Evolutionary conservation across 2,888 invertebrate genomes (phyloP).

Genomic region (Hirtodrosophila cameraria): DNA sequence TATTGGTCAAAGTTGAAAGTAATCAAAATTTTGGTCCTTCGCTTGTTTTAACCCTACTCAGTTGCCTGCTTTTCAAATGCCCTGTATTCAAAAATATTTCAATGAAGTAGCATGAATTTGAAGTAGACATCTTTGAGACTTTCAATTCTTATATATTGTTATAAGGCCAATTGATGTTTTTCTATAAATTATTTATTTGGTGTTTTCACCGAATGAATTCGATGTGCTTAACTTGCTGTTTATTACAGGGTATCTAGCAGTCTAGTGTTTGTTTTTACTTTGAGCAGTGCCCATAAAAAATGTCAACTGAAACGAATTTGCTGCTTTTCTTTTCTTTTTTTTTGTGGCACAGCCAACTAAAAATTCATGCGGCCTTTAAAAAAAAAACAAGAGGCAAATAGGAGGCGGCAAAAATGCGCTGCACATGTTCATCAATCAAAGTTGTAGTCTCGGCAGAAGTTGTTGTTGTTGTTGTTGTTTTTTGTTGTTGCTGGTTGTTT

Average conservation of each 20-base stretch:
- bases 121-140: no score
- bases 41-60: conserved; percentile 43
- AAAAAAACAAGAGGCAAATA: conserved; percentile 11
- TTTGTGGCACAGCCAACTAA: conserved; percentile 32
- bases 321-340: conserved; percentile 17
- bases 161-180: no score
- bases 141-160: no score
- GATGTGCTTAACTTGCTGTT: no score
- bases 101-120: no score
- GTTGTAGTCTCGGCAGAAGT: conserved; percentile 47
- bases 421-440: conserved; percentile 78
- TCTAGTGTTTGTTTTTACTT: neutral
- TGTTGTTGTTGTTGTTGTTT: conserved; percentile 16
- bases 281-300: conserved; percentile 34
- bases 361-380: conserved; percentile 50
- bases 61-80: conserved; percentile 12
- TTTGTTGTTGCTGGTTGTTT: conserved; percentile 3
- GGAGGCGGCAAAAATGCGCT: conserved; percentile 40
- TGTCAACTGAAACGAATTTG: conserved; percentile 63
- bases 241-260: no score
- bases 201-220: no score
- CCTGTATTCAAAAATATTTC: no score
- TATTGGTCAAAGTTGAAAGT: conserved; percentile 65
- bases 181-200: no score
- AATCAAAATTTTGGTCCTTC: conserved; percentile 68